Base-by-base conservation (phyloP, 2,888 invertebrate genomes). In the Acrocyrtus sp. region DNA sequence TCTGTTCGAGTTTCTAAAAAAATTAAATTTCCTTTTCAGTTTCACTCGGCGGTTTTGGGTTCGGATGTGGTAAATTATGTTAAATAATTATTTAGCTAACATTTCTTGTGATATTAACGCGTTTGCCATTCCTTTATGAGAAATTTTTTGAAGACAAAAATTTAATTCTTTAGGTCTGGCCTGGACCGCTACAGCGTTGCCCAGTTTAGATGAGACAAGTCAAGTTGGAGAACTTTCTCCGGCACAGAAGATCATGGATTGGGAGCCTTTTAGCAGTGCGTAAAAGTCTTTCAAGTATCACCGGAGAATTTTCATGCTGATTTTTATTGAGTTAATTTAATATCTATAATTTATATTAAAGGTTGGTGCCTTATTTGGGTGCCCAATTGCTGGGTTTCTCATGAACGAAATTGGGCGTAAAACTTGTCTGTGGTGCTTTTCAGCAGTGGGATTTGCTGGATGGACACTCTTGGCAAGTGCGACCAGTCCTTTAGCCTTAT, bases 381-480 rank as follows among this genome's bases (percentile, higher is more conserved):
- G 76, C 15, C 85, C 86, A 0, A 48, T 87, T 0, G 85, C 85
- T 62, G 87, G 88, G 0, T 48, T 83, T 0, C 29, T 87, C 1
- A 84, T 88, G 0, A 86, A 88, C 73, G 84, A 77, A 5, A 82
- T 87, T 24, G 89, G 89, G 1, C 85, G 89, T 39, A 88, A 87
- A 81, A 83, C 84, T 22, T 86, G 87, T 1, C 87, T 88, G 0
- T 83, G 88, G 48, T 57, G 87, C 0, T 82, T 89, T 0, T 84
- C 86, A 0, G 58, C 89, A 1, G 89, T 90, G 0, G 85, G 85
- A 48, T 83, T 89, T 82, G 12, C 88, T 39, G 88, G 88, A 1
- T 91, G 90, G 89, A 73, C 88, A 0, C 82, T 89, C 2, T 87
- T 89, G 41, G 84, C 86, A 1, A 83, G 87, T 24, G 85, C 88